Conservation (phyloP, 2,797 vertebrate genomes). For the Borostomias antarcticus region DNA sequence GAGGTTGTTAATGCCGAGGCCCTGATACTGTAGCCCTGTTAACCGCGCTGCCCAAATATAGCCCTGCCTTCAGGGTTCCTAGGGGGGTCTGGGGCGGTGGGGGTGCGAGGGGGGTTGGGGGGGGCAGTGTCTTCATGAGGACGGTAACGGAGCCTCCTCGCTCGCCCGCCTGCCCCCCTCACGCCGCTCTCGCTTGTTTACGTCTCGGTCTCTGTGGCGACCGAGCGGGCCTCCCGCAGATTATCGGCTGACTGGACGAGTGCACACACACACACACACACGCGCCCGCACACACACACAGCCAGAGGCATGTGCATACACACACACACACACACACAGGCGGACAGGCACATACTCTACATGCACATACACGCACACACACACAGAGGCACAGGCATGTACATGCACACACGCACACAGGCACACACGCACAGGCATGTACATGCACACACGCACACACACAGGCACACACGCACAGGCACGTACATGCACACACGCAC, state of each 20-base stretch:
- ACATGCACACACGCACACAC: not conserved
- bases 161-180: no score
- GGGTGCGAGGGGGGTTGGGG: no score
- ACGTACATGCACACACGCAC: not conserved
- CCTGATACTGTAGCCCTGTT: not conserved
- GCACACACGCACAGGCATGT: not conserved
- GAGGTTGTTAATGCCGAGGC: not conserved
- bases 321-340: not conserved
- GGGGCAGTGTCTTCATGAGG: not conserved
- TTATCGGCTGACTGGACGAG: not conserved
- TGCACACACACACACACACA: not conserved
- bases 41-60: not conserved
- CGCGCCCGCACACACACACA: not conserved
- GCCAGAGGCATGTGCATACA: not conserved
- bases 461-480: not conserved
- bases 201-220: not conserved
- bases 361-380: slow-evolving; percentile 9
- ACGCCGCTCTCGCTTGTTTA: not conserved
- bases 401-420: not conserved
- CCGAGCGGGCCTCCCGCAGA: not conserved
- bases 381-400: not conserved
- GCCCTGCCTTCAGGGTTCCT: not conserved
- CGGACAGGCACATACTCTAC: not conserved
- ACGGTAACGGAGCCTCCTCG: not conserved
- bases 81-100: no score